phyloP scores from a whole-genome alignment of 2,113 vertebrate genomes.

The Scophthalmus maximus region DNA sequence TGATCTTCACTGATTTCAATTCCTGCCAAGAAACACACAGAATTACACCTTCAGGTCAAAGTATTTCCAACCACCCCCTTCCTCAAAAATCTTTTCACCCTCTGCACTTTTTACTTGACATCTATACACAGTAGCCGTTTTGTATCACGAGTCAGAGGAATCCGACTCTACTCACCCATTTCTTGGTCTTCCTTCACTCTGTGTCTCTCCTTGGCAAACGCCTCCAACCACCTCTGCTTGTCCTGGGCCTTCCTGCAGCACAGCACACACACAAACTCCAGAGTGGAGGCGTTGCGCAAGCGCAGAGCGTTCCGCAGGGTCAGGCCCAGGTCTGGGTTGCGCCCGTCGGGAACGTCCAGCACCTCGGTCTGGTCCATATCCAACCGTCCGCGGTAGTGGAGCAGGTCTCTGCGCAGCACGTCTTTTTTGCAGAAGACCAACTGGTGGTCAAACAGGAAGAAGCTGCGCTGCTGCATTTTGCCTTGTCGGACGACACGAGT shows the following conservation, averaged over 20 bases:
- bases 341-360: conserved; percentile 88
- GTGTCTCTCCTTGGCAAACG: conserved; percentile 87
- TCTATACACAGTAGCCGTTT: conserved; percentile 26
- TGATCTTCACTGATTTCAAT: conserved; percentile 96
- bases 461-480: conserved; percentile 94
- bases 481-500: conserved; percentile 89
- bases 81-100: conserved; percentile 6
- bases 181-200: conserved; percentile 93
- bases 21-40: conserved; percentile 80
- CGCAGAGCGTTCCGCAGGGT: conserved; percentile 91
- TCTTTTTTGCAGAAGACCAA: conserved; percentile 97
- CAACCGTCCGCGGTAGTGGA: conserved; percentile 92
- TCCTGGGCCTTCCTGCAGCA: conserved; percentile 93
- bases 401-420: conserved; percentile 92
- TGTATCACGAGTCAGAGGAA: conserved; percentile 24
- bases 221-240: conserved; percentile 93
- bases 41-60: conserved; percentile 48
- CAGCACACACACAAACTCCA: conserved; percentile 87
- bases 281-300: conserved; percentile 83
- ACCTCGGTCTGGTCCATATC: conserved; percentile 90
- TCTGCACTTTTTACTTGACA: conserved; percentile 22
- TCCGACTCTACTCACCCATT: conserved; percentile 87
- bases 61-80: conserved; percentile 30
- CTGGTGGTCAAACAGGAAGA: conserved; percentile 99
- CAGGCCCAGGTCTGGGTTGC: conserved; percentile 87